These are phyloP conservation scores for Temnopleurus reevesii DNA, from an alignment of 53 echinoderm and acorn worm species.

Conservation along the genomic window DNA sequence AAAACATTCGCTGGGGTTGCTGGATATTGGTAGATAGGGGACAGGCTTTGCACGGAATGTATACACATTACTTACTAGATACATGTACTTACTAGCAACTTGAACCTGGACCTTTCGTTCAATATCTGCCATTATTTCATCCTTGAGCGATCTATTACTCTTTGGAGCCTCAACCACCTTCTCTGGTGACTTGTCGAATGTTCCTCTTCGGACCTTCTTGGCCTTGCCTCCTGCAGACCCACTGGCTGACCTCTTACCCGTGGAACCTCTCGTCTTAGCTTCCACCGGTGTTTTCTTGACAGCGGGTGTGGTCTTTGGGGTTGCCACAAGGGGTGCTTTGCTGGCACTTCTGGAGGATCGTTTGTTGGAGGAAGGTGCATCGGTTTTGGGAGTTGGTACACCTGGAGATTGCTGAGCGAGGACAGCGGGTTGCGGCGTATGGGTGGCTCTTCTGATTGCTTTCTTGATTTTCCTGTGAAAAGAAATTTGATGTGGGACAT, in stretches of 20 bases:
- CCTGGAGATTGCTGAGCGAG: background rate
- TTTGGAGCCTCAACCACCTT: constrained; percentile 17
- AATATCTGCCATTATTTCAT: constrained; percentile 67
- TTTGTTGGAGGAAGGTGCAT: constrained; percentile 17
- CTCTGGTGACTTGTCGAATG: constrained; percentile 65
- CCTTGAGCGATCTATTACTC: constrained; percentile 60
- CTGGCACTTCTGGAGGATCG: constrained; percentile 41
- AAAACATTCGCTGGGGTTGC: too few relatives aligned
- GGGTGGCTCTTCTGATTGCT: constrained; percentile 3
- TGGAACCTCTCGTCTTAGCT: background rate
- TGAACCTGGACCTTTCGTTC: constrained; percentile 53
- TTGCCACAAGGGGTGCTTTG: background rate
- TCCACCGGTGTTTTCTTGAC: constrained; percentile 42
- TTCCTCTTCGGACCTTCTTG: constrained; percentile 62
- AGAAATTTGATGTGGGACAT: too few relatives aligned
- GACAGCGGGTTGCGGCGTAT: background rate
- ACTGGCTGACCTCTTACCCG: constrained; percentile 47
- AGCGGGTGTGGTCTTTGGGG: background rate
- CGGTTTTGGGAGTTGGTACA: background rate
- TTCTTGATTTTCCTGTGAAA: background rate
- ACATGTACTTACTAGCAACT: constrained; percentile 65
- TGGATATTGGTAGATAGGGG: too few relatives aligned
- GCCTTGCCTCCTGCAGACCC: constrained; percentile 39
- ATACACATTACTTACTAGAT: too few relatives aligned
- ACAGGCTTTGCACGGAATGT: too few relatives aligned